Evolutionary conservation across 2,888 invertebrate species (phyloP), one percentile per base, ranked within the genome.

Genomic region (Tortrix viridana): DNA sequence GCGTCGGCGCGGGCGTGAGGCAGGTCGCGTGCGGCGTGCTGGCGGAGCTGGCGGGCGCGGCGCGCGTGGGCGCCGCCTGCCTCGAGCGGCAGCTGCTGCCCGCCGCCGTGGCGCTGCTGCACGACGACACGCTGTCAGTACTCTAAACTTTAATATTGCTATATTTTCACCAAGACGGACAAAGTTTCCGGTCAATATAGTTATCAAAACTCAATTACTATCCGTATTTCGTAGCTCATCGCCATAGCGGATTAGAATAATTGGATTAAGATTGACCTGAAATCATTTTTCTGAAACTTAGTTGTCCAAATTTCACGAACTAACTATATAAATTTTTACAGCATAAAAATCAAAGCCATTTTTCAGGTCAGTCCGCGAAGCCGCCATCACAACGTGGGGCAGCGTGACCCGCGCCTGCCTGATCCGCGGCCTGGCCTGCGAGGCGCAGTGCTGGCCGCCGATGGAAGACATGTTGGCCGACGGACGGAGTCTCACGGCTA

Each of bases 311-410:
- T 6, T 14, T 1, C 16, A 41, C 41, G 14, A 41, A 6, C 14
- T 4, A 41, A 4, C n/a, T 3, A 0, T 5, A 16, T 5, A 41
- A 41, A 9, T 22, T 16, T 38, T 9, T 1, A 20, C 2, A 9
- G 19, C 1, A 3, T 46, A 12, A 12, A 44, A n/a, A 3, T 23
- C 23, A 12, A 14, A 19, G 32, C n/a, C 18, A 20, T 2, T 18
- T 48, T 60, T 14, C 61, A 89, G 89, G 0, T 79, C 84, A 1
- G 90, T 90, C 3, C 86, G 91, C 1, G 89, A 90, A 71, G 81
- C 81, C 23, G 89, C 85, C 0, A 79, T 90, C 32, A 77, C 84
- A 0, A 74, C 86, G 1, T 90, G 91, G 91, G 89, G 89, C 55
- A 76, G 78, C 12, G 76, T 84, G 37, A 83, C 88, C 0, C 77